Evolutionary conservation across 2,888 invertebrate species (phyloP).

Genomic region (Branchipolynoe longqiensis): DNA sequence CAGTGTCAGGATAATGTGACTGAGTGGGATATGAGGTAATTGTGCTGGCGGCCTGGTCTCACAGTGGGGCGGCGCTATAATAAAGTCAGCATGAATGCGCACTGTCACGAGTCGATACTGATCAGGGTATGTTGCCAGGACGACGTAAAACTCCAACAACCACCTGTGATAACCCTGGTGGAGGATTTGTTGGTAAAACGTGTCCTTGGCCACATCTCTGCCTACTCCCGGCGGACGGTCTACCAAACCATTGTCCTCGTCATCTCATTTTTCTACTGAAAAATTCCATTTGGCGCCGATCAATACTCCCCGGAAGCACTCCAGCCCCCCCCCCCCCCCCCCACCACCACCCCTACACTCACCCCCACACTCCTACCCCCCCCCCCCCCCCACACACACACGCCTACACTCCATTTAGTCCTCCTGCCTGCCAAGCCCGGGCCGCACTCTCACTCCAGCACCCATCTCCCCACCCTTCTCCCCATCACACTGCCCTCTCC

Average conservation of each 20-base stretch:
- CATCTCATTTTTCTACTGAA: conserved; percentile 38
- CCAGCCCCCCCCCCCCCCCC: not conserved
- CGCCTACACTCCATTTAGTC: not conserved
- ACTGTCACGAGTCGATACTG: no score
- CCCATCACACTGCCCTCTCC: no score
- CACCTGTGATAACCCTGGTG: no score
- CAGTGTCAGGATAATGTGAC: no score
- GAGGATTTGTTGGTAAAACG: no score
- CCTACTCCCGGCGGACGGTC: not conserved
- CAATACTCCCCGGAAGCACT: not conserved
- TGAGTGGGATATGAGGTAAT: no score
- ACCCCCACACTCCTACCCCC: not conserved
- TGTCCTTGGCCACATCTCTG: not conserved
- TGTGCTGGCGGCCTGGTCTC: no score
- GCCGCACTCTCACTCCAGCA: not conserved
- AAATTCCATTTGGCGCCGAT: conserved; percentile 43
- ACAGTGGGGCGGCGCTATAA: no score
- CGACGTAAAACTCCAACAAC: no score
- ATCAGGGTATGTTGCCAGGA: no score
- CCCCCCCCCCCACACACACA: not conserved
- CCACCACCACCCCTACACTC: not conserved
- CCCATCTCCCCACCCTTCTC: no score
- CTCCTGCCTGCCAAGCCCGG: not conserved
- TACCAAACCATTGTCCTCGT: conserved; percentile 36
- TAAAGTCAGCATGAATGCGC: no score